Evolutionary conservation across 1,140 invertebrate species (phyloP).

Genomic region (Drosophila nigrodunni): DNA sequence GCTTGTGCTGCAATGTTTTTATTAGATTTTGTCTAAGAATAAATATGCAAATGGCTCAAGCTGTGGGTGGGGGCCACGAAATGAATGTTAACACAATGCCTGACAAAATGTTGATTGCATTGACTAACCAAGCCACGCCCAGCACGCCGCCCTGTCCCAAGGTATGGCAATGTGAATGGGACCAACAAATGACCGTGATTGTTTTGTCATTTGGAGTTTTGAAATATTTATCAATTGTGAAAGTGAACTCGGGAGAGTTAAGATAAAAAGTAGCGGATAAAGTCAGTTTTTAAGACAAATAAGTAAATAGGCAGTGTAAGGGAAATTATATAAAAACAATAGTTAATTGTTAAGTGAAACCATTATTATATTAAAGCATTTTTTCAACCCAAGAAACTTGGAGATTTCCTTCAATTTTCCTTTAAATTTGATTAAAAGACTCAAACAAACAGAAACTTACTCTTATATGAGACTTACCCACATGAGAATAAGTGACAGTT

Average conservation of each 20-base stretch:
- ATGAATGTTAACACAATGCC: constrained; percentile 45
- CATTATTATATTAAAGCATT: no score
- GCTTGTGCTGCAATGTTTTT: constrained; percentile 61
- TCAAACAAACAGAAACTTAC: no score
- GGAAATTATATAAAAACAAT: no score
- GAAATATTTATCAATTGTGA: not conserved
- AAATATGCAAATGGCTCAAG: constrained; percentile 40
- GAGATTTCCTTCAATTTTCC: no score
- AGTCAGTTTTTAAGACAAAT: no score
- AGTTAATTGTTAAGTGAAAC: no score
- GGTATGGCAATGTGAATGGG: not conserved
- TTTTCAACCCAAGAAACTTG: no score
- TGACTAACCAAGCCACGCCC: constrained; percentile 4
- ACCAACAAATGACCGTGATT: constrained; percentile 16
- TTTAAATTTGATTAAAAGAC: no score
- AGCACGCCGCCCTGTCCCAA: no score
- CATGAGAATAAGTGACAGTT: not conserved
- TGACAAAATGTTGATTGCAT: constrained; percentile 47
- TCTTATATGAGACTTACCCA: no score
- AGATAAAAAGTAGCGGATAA: not conserved
- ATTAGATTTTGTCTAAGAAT: constrained; percentile 59
- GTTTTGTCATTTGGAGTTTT: constrained; percentile 15
- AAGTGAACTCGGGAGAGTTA: not conserved
- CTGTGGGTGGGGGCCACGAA: constrained; percentile 14
- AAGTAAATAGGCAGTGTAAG: no score